Evolutionary conservation across 2,888 invertebrate genomes (phyloP).

Genomic region (Lasioglossum zephyrum): DNA sequence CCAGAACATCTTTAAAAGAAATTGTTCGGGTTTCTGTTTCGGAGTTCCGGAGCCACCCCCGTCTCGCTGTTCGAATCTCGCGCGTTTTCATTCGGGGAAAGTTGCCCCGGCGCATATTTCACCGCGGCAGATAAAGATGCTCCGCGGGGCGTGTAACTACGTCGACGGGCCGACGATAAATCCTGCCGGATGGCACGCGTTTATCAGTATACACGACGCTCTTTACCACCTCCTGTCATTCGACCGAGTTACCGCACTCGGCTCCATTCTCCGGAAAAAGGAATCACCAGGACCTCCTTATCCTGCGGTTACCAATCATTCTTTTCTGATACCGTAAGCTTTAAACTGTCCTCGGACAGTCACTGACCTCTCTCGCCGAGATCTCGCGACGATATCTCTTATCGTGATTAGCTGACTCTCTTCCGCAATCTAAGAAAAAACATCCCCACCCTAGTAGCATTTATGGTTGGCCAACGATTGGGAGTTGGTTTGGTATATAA

Average conservation of each 20-base stretch:
- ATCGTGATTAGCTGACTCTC: constrained; percentile 66
- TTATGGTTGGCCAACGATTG: too few species aligned
- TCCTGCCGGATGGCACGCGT: constrained; percentile 53
- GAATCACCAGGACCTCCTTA: constrained; percentile 41
- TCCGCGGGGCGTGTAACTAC: constrained; percentile 32
- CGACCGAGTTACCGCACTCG: constrained; percentile 49
- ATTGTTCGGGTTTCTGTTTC: neutral
- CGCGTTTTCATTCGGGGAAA: neutral
- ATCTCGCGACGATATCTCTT: constrained; percentile 37
- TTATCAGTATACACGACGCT: constrained; percentile 56
- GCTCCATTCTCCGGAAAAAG: constrained; percentile 58
- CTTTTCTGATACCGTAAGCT: constrained; percentile 51
- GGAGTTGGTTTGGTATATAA: too few species aligned
- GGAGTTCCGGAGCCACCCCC: neutral
- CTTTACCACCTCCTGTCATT: constrained; percentile 52
- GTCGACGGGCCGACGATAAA: constrained; percentile 51
- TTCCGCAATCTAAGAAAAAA: constrained; percentile 48
- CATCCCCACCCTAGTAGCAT: too few species aligned
- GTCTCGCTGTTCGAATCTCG: neutral
- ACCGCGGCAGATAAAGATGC: constrained; percentile 28
- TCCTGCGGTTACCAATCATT: constrained; percentile 46
- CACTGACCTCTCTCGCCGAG: constrained; percentile 57
- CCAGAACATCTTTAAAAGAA: too few species aligned
- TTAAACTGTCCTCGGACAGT: constrained; percentile 22
- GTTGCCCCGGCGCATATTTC: constrained; percentile 23